Evolutionary conservation across 2,113 vertebrate species (phyloP), one percentile per base, ranked within the genome.

Genomic region (Hiodon alosoides): DNA sequence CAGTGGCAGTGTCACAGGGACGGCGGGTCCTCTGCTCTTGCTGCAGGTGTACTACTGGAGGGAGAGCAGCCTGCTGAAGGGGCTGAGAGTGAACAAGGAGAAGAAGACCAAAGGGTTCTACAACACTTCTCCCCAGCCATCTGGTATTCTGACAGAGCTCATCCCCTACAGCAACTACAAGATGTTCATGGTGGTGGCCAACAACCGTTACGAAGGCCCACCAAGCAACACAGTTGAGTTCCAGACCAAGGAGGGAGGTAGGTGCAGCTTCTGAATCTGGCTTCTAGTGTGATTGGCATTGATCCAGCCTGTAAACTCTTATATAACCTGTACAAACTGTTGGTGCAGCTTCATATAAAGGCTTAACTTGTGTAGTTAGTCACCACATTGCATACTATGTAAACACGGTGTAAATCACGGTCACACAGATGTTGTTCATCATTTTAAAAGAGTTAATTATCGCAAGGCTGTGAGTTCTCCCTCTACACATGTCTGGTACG

Each of bases 181-280:
- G 79, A 91, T 97, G 88, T 94, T 94, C 83, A 95, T 99, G 94
- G 95, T 95, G 72, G 95, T 95, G 76, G 95, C 95, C 87, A 99
- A 99, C 82, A 94, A 87, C 64, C 83, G 90, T 69, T 94, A 92
- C 4, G 94, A 97, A 62, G 90, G 96, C 75, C 93, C 93, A 52
- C 92, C 89, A 75, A 98, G 95, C 84, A 94, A 95, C 71, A 80
- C 81, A 1, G 93, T 95, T 89, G 94, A 94, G 57, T 95, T 98
- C 87, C 90, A 89, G 81, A 98, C 94, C 72, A 95, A 93, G 0
- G 95, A 98, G 85, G 97, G 95, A 93, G 94, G 97, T 99, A 92
- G 75, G 86, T 70, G 16, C 76, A 2, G 1, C 31, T 57, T 51
- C 8, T 51, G 48, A 4, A 46, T 52, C 31, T 31, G 31, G 31